Evolutionary conservation across 1,140 invertebrate species (phyloP), one percentile per base, ranked within the genome.

Genomic region (Contarinia nasturtii): DNA sequence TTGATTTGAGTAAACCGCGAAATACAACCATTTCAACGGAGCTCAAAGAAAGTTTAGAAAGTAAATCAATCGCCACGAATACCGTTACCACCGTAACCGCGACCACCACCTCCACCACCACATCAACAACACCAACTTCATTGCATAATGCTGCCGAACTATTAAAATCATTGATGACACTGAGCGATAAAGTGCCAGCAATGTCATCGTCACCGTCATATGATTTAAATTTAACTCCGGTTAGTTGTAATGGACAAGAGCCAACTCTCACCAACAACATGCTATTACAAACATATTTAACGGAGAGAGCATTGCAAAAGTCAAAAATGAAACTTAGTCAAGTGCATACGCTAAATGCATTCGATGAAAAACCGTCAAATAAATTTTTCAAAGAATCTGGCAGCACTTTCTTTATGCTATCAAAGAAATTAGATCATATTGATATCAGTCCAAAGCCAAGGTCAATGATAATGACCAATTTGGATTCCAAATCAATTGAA

Each of bases 291-390:
- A 77, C 76, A 0, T 85, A 85, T 63, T 68, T 83, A 43, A 82
- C 77, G 4, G 80, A 83, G 57, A 69, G 77, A 59, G 78, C 81
- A n/a, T 66, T 82, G 15, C 71, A 78, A 57, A 76, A 82, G 54
- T 72, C 75, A 36, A 76, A 75, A 61, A 77, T 82, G n/a, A 84
- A 85, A 64, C 77, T 80, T 51, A 73, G 70, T 47, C 71, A 74
- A 53, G 56, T 59, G 19, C 58, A 44, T 33, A 11, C 14, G 41
- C 2, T 42, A 5, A 18, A 19, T 38, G 36, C 12, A n/a, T 14
- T n/a, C 12, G 14, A 17, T 38, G 36, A 38, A 38, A 17, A 38
- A 38, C 14, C 36, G 14, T 7, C 2, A 3, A 3, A 17, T 38
- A 38, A 5, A 38, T 38, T 17, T n/a, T n/a, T 17, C 12, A 14